Evolutionary conservation across 2,888 invertebrate genomes (phyloP).

Genomic region (Crossocerus cetratus): DNA sequence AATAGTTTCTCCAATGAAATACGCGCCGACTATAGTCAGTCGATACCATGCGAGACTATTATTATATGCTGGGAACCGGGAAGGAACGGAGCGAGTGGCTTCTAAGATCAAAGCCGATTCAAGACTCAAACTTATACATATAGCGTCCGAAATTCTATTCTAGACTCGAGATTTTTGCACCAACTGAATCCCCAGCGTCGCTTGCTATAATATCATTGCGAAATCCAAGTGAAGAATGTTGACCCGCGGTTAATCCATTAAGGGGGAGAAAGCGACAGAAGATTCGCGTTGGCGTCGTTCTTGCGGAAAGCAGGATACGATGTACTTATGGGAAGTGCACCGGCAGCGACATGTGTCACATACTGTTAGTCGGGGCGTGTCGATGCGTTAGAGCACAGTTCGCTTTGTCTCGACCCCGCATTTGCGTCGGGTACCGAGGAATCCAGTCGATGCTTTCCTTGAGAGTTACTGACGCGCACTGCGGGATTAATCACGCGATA

Average conservation of each 20-base stretch:
- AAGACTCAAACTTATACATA: no score
- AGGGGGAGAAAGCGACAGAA: not conserved
- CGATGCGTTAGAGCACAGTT: constrained; percentile 11
- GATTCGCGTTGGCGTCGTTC: constrained; percentile 10
- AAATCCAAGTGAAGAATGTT: no score
- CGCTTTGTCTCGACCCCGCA: constrained; percentile 54
- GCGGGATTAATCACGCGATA: constrained; percentile 60
- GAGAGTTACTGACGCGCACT: constrained; percentile 39
- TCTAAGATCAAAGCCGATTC: no score
- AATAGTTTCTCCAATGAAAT: no score
- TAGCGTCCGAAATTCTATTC: no score
- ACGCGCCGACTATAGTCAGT: no score
- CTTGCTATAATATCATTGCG: no score
- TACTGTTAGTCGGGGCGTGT: not conserved
- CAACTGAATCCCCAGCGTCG: no score
- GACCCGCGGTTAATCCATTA: not conserved
- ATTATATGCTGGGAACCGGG: no score
- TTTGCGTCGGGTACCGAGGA: constrained; percentile 55
- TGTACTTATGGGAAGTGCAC: constrained; percentile 35
- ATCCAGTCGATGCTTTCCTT: constrained; percentile 48
- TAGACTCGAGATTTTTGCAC: no score
- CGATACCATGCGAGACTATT: no score
- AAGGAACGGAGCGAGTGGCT: no score
- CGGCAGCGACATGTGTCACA: constrained; percentile 37
- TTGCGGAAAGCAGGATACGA: constrained; percentile 2